These are phyloP conservation scores for Tragelaphus imberbis DNA, from an alignment of 2,113 vertebrate genomes.

Conservation along the genomic window DNA sequence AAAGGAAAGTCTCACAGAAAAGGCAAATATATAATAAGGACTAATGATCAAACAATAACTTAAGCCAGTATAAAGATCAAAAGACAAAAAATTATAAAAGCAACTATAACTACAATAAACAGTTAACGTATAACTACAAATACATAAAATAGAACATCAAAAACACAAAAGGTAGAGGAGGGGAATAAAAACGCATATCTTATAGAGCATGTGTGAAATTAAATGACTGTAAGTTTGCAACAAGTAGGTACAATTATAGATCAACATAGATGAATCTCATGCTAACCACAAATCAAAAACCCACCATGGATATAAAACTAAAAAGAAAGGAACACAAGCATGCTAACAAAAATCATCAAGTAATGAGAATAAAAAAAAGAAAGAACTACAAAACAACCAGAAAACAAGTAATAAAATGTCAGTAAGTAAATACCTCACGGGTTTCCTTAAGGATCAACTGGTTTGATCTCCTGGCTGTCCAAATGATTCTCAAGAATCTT, in stretches of 20 bases:
- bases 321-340: neutral
- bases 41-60: neutral
- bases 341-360: neutral
- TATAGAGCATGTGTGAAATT: neutral
- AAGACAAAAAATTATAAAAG: neutral
- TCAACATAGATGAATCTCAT: neutral
- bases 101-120: neutral
- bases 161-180: neutral
- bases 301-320: neutral
- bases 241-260: neutral
- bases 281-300: neutral
- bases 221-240: neutral
- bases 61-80: neutral
- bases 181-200: neutral
- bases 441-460: neutral
- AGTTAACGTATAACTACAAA: neutral
- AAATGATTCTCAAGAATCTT: neutral
- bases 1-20: neutral
- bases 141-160: neutral
- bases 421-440: neutral
- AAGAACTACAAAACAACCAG: neutral
- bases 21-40: neutral
- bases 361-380: neutral
- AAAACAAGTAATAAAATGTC: neutral
- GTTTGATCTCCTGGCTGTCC: neutral